Percentiles rank a stretch among this genome's conserved stretches.
Evolutionary conservation across 2,888 invertebrate species (phyloP).

Genomic region (Lingula anatina): DNA sequence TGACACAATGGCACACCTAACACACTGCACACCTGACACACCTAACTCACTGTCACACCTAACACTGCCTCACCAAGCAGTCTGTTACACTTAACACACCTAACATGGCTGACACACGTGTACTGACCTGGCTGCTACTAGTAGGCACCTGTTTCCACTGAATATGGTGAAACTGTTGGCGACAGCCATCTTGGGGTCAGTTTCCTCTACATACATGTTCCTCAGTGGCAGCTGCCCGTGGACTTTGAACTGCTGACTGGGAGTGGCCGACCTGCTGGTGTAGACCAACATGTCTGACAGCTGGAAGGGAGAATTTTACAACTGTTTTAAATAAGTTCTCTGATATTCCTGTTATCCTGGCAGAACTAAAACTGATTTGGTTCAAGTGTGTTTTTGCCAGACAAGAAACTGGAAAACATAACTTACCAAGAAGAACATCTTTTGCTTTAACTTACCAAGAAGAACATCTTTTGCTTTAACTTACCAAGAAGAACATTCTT

Average conservation of each 20-base stretch:
- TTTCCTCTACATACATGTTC: constrained; percentile 67
- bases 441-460: constrained; percentile 66
- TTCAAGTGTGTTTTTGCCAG: not conserved
- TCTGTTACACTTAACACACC: no score
- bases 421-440: not conserved
- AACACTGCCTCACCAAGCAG: no score
- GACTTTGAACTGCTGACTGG: constrained; percentile 70
- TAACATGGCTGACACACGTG: no score
- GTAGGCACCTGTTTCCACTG: constrained; percentile 69
- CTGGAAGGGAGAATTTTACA: constrained; percentile 54
- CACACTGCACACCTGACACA: no score
- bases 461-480: no score
- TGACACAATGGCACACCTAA: no score
- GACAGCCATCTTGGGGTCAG: constrained; percentile 61
- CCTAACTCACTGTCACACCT: no score
- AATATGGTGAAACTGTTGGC: constrained; percentile 79
- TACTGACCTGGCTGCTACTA: constrained; percentile 66
- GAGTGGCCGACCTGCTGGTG: constrained; percentile 66
- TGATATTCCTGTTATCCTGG: not conserved
- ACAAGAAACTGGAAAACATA: not conserved
- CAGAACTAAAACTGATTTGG: not conserved
- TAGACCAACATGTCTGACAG: constrained; percentile 89
- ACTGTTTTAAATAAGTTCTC: not conserved
- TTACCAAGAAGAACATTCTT: constrained; percentile 93
- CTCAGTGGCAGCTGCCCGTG: constrained; percentile 81